Base-by-base conservation (phyloP, 1,140 invertebrate species). In the Nasonia giraulti region DNA sequence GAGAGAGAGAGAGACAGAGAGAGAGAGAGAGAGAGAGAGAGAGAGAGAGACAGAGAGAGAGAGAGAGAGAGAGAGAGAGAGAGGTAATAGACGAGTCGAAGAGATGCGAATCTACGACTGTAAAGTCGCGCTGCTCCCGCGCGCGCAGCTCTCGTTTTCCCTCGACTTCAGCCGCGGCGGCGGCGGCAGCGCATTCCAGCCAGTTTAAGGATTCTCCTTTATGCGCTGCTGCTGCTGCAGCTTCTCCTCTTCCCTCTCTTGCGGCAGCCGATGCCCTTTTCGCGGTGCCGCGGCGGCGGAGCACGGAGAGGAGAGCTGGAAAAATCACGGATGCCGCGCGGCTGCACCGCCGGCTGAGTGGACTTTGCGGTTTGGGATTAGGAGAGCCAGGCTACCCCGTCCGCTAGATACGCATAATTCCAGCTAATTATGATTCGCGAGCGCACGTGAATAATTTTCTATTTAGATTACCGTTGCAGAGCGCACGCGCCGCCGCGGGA, bases 41-140 rank as follows among this genome's bases (percentile, higher is more conserved):
- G 27, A 27, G 27, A 27, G 27, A 27, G 27, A 27, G 27, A 27
- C 0, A 27, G 27, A 27, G 27, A 27, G 27, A 27, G 27, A 27
- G 27, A 27, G 27, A 27, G 27, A 27, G 8, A 47, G 62, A 23
- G 62, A 68, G n/a, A 20, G n/a, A 17, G 68, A 71, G 68, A 71
- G 31, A 33, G 76, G 76, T 78, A 78, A 78, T 78, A 78, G 76
- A 62, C 76, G 76, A 78, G 76, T 33, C 33, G 78, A 37, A 44
- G 78, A 80, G 78, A 80, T 69, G 78, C 78, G 78, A 80, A 69
- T 80, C 78, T 80, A 44, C 78, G 78, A 80, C 78, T 80, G 78
- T 69, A 68, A 69, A 80, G 78, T 80, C 78, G 66, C 55, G 76
- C 76, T 78, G 44, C 78, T 78, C 23, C 62, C n/a, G n/a, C n/a